Conservation (phyloP, 37 sponge, comb jelly and placozoan species). For the Crambe crambe region DNA sequence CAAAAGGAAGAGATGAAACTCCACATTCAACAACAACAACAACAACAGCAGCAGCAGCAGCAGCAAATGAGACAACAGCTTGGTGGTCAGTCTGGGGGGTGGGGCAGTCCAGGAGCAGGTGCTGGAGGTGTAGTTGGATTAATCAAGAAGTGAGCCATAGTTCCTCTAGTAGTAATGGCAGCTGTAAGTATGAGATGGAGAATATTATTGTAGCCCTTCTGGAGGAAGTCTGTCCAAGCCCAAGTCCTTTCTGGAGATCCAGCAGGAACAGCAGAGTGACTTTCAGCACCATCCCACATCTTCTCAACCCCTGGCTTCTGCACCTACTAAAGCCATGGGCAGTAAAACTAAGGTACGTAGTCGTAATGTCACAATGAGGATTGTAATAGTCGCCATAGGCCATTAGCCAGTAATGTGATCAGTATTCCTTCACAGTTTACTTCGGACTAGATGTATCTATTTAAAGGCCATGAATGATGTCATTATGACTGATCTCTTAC, state of each 20-base stretch:
- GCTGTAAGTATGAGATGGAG: not conserved
- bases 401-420: too few species aligned
- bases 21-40: not conserved
- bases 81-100: not conserved
- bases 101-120: not conserved
- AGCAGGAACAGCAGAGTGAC: constrained; percentile 67
- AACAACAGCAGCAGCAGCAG: constrained; percentile 16
- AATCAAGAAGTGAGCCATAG: not conserved
- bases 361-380: too few species aligned
- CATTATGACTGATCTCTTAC: too few species aligned
- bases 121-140: not conserved
- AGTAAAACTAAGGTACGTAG: not conserved
- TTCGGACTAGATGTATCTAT: too few species aligned
- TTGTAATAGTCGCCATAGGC: too few species aligned
- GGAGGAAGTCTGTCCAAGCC: constrained; percentile 7
- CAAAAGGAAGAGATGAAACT: constrained; percentile 10
- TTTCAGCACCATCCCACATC: not conserved
- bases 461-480: too few species aligned
- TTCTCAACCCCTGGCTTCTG: not conserved
- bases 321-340: not conserved
- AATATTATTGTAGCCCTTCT: not conserved
- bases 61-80: not conserved
- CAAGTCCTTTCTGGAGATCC: constrained; percentile 72
- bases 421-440: too few species aligned
- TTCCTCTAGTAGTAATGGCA: not conserved